Evolutionary conservation across 2,113 vertebrate genomes (phyloP), one percentile per base, ranked within the genome.

Genomic region (Ptilonorhynchus violaceus): DNA sequence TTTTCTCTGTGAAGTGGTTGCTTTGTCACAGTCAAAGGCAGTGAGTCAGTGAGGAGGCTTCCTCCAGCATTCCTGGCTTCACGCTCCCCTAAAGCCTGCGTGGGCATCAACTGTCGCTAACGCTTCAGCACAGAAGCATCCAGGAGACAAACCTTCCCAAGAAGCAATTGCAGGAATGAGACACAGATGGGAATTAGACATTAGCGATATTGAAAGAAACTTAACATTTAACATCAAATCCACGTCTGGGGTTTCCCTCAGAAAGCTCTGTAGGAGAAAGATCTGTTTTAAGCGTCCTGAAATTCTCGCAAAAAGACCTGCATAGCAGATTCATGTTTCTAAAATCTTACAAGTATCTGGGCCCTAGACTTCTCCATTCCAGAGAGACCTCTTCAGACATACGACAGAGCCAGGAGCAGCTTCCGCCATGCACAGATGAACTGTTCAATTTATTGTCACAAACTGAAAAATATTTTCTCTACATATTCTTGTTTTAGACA

Each of bases 101-200:
- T 96, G 90, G 92, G 85, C 82, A 93, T 52, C 85, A 72, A 78
- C 78, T 13, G 9, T 68, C 92, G 92, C 62, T 52, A 60, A 85
- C 0, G 2, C 80, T 64, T 87, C 78, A 28, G 62, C 31, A 68
- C 15, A 13, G 44, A 89, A 82, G 72, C 53, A 77, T 44, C 39
- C 46, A 33, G n/a, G 75, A 92, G 59, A 91, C 50, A 80, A 74
- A 86, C 55, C 55, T 76, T 66, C 68, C 37, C 72, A 66, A 91
- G 73, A 30, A 59, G 63, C 27, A 89, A 67, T 10, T 55, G 28
- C 46, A 80, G 42, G 59, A 63, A 69, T 19, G 7, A 86, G 68
- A 95, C 75, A 88, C 86, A 84, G 89, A 84, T 70, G 79, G 72
- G 60, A 95, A 91, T 67, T 17, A 94, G 68, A 77, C 55, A 89